phyloP scores from a whole-genome alignment of 1,140 invertebrate species.

The Drosophila neocordata region DNA sequence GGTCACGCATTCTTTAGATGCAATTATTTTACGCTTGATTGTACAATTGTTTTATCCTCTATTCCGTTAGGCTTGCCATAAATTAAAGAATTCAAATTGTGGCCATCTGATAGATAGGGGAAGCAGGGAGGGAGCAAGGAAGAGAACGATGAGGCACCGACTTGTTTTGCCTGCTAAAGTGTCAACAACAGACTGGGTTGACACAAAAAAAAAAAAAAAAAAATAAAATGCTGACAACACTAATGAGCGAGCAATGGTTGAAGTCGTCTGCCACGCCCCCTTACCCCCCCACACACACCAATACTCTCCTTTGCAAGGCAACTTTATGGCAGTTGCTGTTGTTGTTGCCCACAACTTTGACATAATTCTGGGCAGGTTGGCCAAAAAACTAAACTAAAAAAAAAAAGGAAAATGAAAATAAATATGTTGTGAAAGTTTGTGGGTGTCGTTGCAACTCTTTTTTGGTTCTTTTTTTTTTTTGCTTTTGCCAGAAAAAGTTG shows the following conservation, averaged over 20 bases:
- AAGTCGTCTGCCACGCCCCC: slow-evolving; percentile 26
- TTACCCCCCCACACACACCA: not conserved
- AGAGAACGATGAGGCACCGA: slow-evolving; percentile 12
- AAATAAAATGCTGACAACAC: slow-evolving; percentile 73
- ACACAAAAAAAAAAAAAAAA: slow-evolving; percentile 70
- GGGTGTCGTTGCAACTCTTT: slow-evolving; percentile 53
- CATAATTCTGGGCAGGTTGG: slow-evolving; percentile 73
- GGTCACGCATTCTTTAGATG: slow-evolving; percentile 39
- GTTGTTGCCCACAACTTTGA: slow-evolving; percentile 65
- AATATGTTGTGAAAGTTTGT: slow-evolving; percentile 60
- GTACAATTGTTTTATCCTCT: slow-evolving; percentile 42
- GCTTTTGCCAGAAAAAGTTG: slow-evolving; percentile 72
- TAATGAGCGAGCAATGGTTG: slow-evolving; percentile 64
- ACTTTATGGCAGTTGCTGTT: slow-evolving; percentile 70
- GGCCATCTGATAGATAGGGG: not conserved
- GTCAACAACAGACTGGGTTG: slow-evolving; percentile 63
- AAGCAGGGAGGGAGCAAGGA: not conserved
- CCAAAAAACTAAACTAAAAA: slow-evolving; percentile 51
- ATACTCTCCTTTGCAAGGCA: slow-evolving; percentile 18
- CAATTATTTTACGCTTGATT: slow-evolving; percentile 52
- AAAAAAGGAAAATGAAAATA: slow-evolving; percentile 30
- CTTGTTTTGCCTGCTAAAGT: slow-evolving; percentile 62
- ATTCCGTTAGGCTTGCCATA: slow-evolving; percentile 39
- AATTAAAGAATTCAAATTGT: slow-evolving; percentile 40
- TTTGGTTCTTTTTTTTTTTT: slow-evolving; percentile 40